Conservation (phyloP, 2,113 vertebrate species). For the Atherinomorus stipes region DNA sequence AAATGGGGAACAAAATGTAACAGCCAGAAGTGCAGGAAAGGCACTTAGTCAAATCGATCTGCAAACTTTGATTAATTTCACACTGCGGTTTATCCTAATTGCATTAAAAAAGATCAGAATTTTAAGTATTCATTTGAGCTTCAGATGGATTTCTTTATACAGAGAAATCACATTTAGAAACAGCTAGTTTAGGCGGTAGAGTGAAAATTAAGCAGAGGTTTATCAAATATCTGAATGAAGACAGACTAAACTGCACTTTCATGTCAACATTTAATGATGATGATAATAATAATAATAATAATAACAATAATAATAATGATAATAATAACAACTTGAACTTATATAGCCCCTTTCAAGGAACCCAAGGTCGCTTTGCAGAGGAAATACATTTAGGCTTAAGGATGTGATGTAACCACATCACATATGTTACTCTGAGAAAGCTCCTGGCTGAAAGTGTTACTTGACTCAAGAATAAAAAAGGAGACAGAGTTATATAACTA, state of each 20-base stretch:
- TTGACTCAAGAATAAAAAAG: not conserved
- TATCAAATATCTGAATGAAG: slow-evolving; percentile 32
- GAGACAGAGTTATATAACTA: not conserved
- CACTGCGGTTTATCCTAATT: slow-evolving; percentile 36
- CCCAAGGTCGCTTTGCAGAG: too few species aligned
- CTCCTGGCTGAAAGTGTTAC: slow-evolving; percentile 13
- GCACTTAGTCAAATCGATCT: slow-evolving; percentile 26
- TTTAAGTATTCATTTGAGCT: slow-evolving; percentile 22
- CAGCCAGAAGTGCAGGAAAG: slow-evolving; percentile 14
- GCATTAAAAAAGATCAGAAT: slow-evolving; percentile 37
- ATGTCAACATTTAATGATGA: too few species aligned
- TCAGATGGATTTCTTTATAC: slow-evolving; percentile 23
- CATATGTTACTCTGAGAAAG: slow-evolving; percentile 39
- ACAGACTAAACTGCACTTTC: slow-evolving; percentile 43
- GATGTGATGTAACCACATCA: slow-evolving; percentile 25
- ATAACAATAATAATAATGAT: too few species aligned
- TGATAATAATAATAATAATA: too few species aligned
- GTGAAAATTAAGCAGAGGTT: slow-evolving; percentile 15
- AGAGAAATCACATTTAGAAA: slow-evolving; percentile 28
- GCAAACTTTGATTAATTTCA: slow-evolving; percentile 44
- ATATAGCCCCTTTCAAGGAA: too few species aligned
- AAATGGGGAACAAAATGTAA: slow-evolving; percentile 35
- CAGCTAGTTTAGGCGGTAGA: not conserved
- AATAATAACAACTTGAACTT: too few species aligned
- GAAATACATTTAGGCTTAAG: slow-evolving; percentile 32